A percentile compares a stretch with the other conserved stretches of the same genome.
Evolutionary conservation across 2,888 invertebrate species (phyloP).

Genomic region (Fragum whitleyi): DNA sequence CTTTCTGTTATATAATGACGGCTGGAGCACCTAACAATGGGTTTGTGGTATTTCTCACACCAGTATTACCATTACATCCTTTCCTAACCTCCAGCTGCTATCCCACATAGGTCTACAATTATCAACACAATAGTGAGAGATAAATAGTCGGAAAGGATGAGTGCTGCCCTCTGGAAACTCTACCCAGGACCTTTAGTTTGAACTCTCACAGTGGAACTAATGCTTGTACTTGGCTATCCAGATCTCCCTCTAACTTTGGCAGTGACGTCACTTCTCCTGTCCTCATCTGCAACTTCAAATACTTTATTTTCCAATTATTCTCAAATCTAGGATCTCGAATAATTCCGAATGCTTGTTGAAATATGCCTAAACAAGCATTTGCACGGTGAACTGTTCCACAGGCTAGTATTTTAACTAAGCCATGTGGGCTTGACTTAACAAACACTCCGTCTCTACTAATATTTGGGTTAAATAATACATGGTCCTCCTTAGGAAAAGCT

Average conservation of each 20-base stretch:
- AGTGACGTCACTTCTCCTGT: slow-evolving; percentile 55
- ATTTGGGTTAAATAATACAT: slow-evolving; percentile 88
- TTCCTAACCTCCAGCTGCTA: too few species aligned
- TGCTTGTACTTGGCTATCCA: slow-evolving; percentile 41
- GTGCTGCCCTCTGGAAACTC: too few species aligned
- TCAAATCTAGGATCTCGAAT: slow-evolving; percentile 88
- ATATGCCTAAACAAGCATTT: slow-evolving; percentile 87
- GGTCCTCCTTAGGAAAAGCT: slow-evolving; percentile 71
- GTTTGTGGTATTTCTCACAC: too few species aligned
- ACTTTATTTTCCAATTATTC: slow-evolving; percentile 90
- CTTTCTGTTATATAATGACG: too few species aligned
- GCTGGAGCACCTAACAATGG: too few species aligned
- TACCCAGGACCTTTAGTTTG: too few species aligned
- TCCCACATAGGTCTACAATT: too few species aligned
- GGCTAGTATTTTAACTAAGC: slow-evolving; percentile 88
- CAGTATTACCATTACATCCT: too few species aligned
- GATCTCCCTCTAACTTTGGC: slow-evolving; percentile 66
- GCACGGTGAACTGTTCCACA: slow-evolving; percentile 89
- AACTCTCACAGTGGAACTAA: slow-evolving; percentile 19
- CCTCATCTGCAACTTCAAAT: slow-evolving; percentile 80
- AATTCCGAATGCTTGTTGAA: slow-evolving; percentile 89
- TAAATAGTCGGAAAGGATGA: too few species aligned
- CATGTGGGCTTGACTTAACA: slow-evolving; percentile 88
- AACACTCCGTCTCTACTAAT: slow-evolving; percentile 87
- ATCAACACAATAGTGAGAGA: too few species aligned